Evolutionary conservation across 2,888 invertebrate species (phyloP), one percentile per base, ranked within the genome.

Genomic region (Biston betularia): DNA sequence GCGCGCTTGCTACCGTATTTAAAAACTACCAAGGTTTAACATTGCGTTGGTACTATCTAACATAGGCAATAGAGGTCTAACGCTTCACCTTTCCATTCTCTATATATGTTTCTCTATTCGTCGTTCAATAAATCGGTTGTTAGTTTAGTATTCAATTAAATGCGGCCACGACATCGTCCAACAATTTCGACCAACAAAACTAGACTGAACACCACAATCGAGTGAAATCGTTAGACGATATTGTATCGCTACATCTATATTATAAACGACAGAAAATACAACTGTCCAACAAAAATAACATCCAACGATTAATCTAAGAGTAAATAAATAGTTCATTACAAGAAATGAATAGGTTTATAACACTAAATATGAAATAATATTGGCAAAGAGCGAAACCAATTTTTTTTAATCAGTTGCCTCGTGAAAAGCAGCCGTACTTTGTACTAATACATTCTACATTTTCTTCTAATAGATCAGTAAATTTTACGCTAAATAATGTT

Each of bases 321-420:
- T 74, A 84, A 87, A 87, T 86, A 87, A 85, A 85, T 86, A 85
- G 76, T 78, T 82, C 76, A 68, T 75, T 77, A 77, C 75, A 81
- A 82, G 80, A 85, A 80, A 84, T 81, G 79, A 85, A 80, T 83
- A 81, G 81, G 81, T 81, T 85, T 78, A 79, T 71, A 71, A 69
- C 62, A 52, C 67, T 73, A 70, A 79, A 84, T 85, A 84, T 78
- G 84, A 85, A 85, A 84, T 42, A 58, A 80, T 83, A 85, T 84
- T 83, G 80, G 81, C 85, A 83, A 82, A 81, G 78, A 84, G 85
- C 81, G 80, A 87, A 89, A 89, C 86, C 85, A 88, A 87, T 86
- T 82, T 75, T 76, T 69, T 24, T 58, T 61, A 15, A 71, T 76
- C 77, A 81, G 83, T 82, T 81, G 86, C 82, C 79, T 75, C 71